Base-by-base conservation (phyloP, 2,888 invertebrate genomes). In the Lathronympha strigana region DNA sequence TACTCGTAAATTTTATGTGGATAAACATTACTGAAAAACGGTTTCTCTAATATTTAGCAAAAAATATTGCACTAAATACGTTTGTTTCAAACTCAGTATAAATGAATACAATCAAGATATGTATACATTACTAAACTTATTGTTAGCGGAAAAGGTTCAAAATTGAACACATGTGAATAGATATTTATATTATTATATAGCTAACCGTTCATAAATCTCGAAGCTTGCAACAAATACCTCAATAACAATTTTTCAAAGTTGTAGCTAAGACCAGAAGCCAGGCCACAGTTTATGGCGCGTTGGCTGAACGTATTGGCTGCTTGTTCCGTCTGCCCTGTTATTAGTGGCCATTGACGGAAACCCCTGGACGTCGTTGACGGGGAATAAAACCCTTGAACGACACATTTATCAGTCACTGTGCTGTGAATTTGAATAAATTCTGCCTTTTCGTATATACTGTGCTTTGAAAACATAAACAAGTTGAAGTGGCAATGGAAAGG, bases 191-290 rank as follows among this genome's bases (percentile, higher is more conserved):
- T n/a, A n/a, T n/a, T n/a, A n/a, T n/a, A n/a, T n/a, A n/a, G n/a
- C n/a, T n/a, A n/a, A n/a, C n/a, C n/a, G n/a, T n/a, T n/a, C 15
- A 33, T 23, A 36, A 53, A 31, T 23, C 31, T 21, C 13, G 19
- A 1, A 19, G 13, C 45, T 31, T 38, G 13, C 8, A 45, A 57
- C 31, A 57, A n/a, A 57, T 45, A 38, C 25, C n/a, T 15, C 25
- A 45, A 11, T n/a, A 36, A 36, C 13, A 36, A 15, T 4, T 11
- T 53, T 51, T 51, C 51, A 33, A 17, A 36, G 23, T 47, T 50
- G 36, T 45, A 45, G 23, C 31, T 21, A 67, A 64, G 47, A 67
- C 67, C 73, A 71, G 71, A 72, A 70, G 72, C 73, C 45, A 31
- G 15, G 17, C 61, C 33, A 23, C 33, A 36, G 47, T 63, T 63